These are phyloP conservation scores for Corythornis madagascariensis DNA, from an alignment of 2,113 vertebrate genomes.

Conservation along the genomic window DNA sequence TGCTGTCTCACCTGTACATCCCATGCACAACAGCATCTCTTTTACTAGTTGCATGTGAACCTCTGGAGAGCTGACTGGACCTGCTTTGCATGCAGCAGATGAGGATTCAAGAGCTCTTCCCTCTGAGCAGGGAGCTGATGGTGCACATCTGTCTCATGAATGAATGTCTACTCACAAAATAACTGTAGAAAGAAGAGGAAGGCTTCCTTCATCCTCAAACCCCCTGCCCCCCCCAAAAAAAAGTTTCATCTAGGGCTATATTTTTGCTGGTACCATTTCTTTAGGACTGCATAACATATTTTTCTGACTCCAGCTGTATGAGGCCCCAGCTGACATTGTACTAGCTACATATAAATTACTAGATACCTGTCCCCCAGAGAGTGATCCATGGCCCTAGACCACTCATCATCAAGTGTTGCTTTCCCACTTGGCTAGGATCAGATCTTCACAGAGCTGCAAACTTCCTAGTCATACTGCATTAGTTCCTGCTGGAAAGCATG, in stretches of 20 bases:
- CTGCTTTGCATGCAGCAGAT: fast-evolving
- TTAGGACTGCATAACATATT: too few species aligned
- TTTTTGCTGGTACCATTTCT: too few species aligned
- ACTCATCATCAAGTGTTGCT: too few species aligned
- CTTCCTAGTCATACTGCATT: background rate
- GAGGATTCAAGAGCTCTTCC: background rate
- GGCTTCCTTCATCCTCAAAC: background rate
- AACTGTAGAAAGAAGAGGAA: background rate
- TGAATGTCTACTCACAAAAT: background rate
- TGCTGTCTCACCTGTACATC: background rate
- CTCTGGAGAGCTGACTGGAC: background rate
- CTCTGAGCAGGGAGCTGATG: background rate
- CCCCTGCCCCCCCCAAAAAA: too few species aligned
- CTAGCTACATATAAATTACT: too few species aligned
- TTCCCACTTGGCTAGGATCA: too few species aligned
- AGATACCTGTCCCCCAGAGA: too few species aligned
- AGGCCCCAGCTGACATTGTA: too few species aligned
- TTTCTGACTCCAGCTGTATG: too few species aligned
- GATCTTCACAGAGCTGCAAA: too few species aligned
- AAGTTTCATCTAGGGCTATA: too few species aligned
- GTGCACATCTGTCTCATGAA: background rate
- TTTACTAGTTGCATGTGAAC: background rate
- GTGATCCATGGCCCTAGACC: too few species aligned
- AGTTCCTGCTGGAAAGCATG: background rate
- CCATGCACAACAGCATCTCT: background rate